phyloP scores from a whole-genome alignment of 2,113 vertebrate species.

The Erinaceus europaeus region DNA sequence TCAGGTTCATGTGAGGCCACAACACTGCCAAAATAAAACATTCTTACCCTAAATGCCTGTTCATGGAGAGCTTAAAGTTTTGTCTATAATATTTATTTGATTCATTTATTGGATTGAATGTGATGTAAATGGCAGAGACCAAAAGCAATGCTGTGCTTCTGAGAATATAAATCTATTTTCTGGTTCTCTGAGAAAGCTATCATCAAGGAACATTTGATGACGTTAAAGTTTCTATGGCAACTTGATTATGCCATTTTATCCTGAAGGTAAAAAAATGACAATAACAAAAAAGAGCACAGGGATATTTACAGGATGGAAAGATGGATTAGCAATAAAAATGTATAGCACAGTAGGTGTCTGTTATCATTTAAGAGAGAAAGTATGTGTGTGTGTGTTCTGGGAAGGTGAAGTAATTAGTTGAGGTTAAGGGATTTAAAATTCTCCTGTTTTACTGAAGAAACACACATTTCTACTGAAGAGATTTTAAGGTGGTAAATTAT shows the following conservation, averaged over 20 bases:
- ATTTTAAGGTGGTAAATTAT: no score
- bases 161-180: neutral
- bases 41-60: neutral
- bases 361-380: neutral
- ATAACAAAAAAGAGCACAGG: no score
- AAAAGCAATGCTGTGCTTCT: neutral
- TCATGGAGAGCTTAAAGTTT: neutral
- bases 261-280: neutral
- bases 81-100: neutral
- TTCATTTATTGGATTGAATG: neutral
- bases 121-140: neutral
- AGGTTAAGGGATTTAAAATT: no score
- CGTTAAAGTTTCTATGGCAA: slow-evolving; percentile 49
- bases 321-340: neutral
- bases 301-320: neutral
- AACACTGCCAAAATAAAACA: no score
- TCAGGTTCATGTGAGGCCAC: no score
- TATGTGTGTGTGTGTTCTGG: neutral
- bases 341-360: neutral
- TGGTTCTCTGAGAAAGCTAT: slow-evolving; percentile 19
- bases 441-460: no score
- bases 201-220: neutral
- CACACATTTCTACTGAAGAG: no score
- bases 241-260: slow-evolving; percentile 2
- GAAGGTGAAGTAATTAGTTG: no score